Evolutionary conservation across 1,140 invertebrate species (phyloP), one percentile per base, ranked within the genome.

Genomic region (Macrotrachela quadricornifera): DNA sequence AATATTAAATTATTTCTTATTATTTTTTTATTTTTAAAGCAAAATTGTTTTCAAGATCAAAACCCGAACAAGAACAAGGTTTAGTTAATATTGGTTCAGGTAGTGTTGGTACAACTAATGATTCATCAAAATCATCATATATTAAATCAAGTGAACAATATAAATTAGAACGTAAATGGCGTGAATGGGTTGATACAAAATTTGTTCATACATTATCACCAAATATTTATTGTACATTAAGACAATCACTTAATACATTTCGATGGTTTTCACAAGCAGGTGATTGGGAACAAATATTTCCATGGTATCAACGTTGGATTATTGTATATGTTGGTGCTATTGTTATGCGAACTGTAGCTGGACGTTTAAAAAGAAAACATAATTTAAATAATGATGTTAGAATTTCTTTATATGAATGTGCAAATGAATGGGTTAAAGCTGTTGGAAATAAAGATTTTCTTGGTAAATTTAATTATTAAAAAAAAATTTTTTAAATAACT

Each of bases 191-290:
- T 0, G 92, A 99, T 68, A 75, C 79, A 47, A 78, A 81, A 46
- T 74, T 92, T 11, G 85, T 95, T 1, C 88, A 95, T 64, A 78
- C 79, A 0, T 72, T 99, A 43, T 95, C 91, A 6, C 92, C 92
- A 12, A 97, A 97, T 72, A 85, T 95, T 48, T 99, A 99, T 63
- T 76, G 86, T 53, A 86, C 82, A 0, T 66, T 74, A 6, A 64
- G 68, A 6, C 92, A 97, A 75, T 76, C 91, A 0, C 65, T 87
- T 16, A 77, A 87, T 65, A 80, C 87, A 0, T 94, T 95, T 64
- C 77, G 80, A 56, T 87, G 84, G 79, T 94, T 92, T 69, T 83
- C 84, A 12, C 66, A 82, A 59, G 77, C 77, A 61, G 66, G 59
- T 57, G 43, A 57, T 14, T 57, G 56, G 56, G 78, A 84, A 49